Conservation (phyloP, 2,888 invertebrate genomes). For the Hyppa rectilinea region DNA sequence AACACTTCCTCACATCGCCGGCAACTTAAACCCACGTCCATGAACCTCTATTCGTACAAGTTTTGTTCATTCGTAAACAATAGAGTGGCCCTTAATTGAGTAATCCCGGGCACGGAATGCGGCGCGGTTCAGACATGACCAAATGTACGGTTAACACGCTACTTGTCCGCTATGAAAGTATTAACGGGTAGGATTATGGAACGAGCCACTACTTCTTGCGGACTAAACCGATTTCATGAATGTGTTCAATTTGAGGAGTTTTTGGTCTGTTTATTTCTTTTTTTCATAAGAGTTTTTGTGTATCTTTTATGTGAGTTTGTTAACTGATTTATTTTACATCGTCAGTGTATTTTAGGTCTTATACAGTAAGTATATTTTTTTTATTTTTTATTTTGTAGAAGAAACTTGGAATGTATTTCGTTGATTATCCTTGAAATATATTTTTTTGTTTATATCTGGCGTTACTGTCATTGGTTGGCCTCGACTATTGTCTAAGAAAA, state of each 20-base stretch:
- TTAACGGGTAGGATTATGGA: conserved; percentile 22
- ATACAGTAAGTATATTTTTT: too few species aligned
- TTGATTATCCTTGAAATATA: too few species aligned
- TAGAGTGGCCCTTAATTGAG: conserved; percentile 64
- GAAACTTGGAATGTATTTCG: too few species aligned
- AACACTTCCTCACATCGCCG: neutral
- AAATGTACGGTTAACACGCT: conserved; percentile 64
- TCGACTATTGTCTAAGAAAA: neutral
- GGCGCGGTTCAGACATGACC: conserved; percentile 53
- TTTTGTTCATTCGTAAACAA: conserved; percentile 61
- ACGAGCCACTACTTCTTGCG: conserved; percentile 23
- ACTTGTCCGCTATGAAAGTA: conserved; percentile 57
- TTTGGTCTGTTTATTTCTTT: conserved; percentile 7
- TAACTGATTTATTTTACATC: neutral
- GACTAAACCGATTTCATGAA: conserved; percentile 24
- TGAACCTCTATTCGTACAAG: conserved; percentile 30
- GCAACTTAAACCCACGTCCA: neutral
- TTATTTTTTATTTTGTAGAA: neutral
- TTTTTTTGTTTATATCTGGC: neutral
- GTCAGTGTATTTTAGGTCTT: too few species aligned
- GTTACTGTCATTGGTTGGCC: neutral
- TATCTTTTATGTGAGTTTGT: neutral
- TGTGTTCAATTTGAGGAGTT: conserved; percentile 37
- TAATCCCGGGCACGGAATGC: conserved; percentile 63
- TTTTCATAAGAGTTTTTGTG: conserved; percentile 3